Percentiles rank a stretch among this genome's conserved stretches.
phyloP scores from a whole-genome alignment of 2,113 vertebrate species.

The Crocuta crocuta region DNA sequence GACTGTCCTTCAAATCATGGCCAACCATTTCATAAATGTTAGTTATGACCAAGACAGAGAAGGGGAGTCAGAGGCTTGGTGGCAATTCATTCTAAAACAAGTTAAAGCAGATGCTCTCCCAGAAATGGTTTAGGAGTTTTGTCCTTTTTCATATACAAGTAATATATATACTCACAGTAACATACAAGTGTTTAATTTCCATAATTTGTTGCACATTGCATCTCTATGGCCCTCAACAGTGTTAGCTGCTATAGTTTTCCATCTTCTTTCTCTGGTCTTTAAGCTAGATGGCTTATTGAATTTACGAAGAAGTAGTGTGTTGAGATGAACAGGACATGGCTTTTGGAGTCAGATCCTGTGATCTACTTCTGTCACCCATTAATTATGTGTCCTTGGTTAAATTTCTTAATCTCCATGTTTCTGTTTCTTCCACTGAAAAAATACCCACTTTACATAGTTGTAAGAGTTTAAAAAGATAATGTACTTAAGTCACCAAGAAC shows the following conservation, averaged over 20 bases:
- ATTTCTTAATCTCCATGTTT: not conserved
- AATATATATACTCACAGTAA: not conserved
- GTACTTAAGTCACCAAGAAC: not conserved
- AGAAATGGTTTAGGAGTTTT: not conserved
- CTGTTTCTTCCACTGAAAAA: conserved; percentile 1
- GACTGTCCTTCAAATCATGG: conserved; percentile 15
- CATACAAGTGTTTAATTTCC: not conserved
- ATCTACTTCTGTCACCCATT: not conserved
- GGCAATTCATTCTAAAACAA: conserved; percentile 2
- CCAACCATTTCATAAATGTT: conserved; percentile 46
- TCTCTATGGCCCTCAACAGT: not conserved
- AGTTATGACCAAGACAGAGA: not conserved
- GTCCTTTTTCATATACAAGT: not conserved
- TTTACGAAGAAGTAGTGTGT: not conserved
- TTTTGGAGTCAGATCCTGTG: not conserved
- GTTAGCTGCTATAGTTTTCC: not conserved
- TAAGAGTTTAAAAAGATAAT: conserved; percentile 16
- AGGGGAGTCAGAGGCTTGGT: not conserved
- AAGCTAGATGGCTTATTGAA: not conserved
- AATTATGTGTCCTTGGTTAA: not conserved
- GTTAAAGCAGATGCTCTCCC: not conserved
- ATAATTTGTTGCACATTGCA: not conserved
- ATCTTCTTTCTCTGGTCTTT: not conserved
- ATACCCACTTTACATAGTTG: not conserved
- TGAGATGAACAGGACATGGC: not conserved